Evolutionary conservation across 2,888 invertebrate species (phyloP).

Genomic region (Trichopria drosophilae): DNA sequence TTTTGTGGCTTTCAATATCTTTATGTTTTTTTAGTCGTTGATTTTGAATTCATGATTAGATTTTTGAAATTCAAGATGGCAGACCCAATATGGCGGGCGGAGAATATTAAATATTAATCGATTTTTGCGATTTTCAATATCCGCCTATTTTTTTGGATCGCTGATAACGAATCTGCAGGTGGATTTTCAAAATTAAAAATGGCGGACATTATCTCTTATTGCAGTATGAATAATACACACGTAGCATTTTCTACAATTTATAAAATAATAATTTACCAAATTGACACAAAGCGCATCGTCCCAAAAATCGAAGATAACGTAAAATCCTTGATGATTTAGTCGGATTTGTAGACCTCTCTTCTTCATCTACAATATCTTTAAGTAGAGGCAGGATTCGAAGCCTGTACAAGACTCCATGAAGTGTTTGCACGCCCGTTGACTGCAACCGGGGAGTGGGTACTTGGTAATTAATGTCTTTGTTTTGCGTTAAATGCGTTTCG

Average conservation of each 20-base stretch:
- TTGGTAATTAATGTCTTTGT: slow-evolving; percentile 34
- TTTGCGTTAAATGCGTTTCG: slow-evolving; percentile 37
- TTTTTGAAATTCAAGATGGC: too few relatives aligned
- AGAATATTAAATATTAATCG: too few relatives aligned
- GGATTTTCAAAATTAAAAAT: too few relatives aligned
- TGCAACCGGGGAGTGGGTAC: slow-evolving; percentile 29
- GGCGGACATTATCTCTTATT: too few relatives aligned
- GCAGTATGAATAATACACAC: slow-evolving; percentile 1
- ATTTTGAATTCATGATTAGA: too few relatives aligned
- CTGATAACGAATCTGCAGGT: too few relatives aligned
- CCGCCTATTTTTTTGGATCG: too few relatives aligned
- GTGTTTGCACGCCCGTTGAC: slow-evolving; percentile 57
- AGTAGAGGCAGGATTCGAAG: slow-evolving; percentile 64
- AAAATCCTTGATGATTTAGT: slow-evolving; percentile 43
- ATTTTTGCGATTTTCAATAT: too few relatives aligned
- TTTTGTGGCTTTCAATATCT: too few relatives aligned
- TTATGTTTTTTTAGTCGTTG: too few relatives aligned
- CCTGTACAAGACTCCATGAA: slow-evolving; percentile 61
- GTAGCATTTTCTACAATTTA: background rate
- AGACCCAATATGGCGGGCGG: too few relatives aligned
- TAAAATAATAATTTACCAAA: slow-evolving; percentile 44
- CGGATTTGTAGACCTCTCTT: slow-evolving; percentile 32
- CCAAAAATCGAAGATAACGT: slow-evolving; percentile 49
- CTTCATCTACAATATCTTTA: slow-evolving; percentile 48
- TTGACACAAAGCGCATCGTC: slow-evolving; percentile 50